Conservation (phyloP, 2,888 invertebrate species). For the Drosophila macrospina region DNA sequence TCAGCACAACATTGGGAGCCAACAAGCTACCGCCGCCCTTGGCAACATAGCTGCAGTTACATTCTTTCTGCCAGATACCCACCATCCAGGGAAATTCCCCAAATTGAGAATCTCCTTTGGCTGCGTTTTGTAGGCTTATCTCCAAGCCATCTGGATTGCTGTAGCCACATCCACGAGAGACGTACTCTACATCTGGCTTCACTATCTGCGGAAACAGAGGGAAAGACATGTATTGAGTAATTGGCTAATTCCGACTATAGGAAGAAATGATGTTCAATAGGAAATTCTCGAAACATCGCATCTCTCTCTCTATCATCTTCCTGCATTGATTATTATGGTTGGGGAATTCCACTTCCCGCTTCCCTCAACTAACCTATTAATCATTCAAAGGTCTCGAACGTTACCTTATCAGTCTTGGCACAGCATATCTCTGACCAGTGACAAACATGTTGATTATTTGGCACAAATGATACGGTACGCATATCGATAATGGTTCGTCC, state of each 20-base stretch:
- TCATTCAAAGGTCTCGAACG: no score
- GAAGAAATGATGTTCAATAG: no score
- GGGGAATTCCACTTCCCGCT: no score
- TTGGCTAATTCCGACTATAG: no score
- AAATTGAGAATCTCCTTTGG: constrained; percentile 12
- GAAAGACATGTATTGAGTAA: neutral
- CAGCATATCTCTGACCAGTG: neutral
- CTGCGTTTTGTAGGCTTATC: fast-evolving
- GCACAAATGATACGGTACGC: neutral
- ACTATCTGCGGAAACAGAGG: neutral
- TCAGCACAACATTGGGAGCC: constrained; percentile 88
- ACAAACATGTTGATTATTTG: neutral
- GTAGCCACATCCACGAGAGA: constrained; percentile 26
- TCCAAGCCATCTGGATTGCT: constrained; percentile 17
- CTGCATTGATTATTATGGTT: no score
- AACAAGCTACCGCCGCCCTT: constrained; percentile 79
- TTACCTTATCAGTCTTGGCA: neutral
- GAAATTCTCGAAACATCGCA: no score
- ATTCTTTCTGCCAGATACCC: neutral
- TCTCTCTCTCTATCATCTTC: no score
- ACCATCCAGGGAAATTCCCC: constrained; percentile 56
- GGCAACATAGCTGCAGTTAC: neutral
- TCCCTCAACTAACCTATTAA: no score
- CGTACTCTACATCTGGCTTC: neutral
- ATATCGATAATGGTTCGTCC: constrained; percentile 10